A percentile compares a stretch with the other conserved stretches of the same genome.
Evolutionary conservation across 2,113 vertebrate genomes (phyloP).

Genomic region (Aptenodytes patagonicus): DNA sequence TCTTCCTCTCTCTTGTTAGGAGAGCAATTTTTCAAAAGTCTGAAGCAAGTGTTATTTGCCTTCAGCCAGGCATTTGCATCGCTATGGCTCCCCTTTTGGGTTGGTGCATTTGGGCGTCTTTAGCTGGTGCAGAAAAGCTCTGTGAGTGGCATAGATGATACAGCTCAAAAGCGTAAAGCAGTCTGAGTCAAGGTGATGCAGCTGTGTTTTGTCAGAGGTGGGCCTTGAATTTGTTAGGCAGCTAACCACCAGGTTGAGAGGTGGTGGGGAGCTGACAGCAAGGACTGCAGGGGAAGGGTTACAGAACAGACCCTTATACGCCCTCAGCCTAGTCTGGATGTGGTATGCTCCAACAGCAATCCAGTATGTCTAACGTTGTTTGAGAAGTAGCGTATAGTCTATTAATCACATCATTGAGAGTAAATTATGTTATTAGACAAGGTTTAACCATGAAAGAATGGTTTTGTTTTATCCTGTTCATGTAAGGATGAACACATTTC

Average conservation of each 20-base stretch:
- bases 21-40: not conserved
- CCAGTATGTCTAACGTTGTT: not conserved
- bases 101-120: not conserved
- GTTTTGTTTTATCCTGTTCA: not conserved
- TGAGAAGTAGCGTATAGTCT: not conserved
- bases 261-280: not conserved
- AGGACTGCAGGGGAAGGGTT: not conserved
- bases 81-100: accelerated
- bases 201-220: not conserved
- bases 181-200: not conserved
- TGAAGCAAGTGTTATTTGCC: not conserved
- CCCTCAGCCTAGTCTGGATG: not conserved
- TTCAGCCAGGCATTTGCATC: not conserved
- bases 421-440: not conserved
- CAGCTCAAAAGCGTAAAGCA: not conserved
- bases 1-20: not conserved
- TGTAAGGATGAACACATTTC: not conserved
- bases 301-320: not conserved
- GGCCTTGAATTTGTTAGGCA: not conserved
- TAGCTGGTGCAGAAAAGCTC: not conserved
- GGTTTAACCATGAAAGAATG: not conserved
- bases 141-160: too few species aligned
- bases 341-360: not conserved
- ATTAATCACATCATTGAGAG: not conserved
- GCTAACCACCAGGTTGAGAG: not conserved